Evolutionary conservation across 1,140 invertebrate genomes (phyloP).

Genomic region (Drosophila murphyi): DNA sequence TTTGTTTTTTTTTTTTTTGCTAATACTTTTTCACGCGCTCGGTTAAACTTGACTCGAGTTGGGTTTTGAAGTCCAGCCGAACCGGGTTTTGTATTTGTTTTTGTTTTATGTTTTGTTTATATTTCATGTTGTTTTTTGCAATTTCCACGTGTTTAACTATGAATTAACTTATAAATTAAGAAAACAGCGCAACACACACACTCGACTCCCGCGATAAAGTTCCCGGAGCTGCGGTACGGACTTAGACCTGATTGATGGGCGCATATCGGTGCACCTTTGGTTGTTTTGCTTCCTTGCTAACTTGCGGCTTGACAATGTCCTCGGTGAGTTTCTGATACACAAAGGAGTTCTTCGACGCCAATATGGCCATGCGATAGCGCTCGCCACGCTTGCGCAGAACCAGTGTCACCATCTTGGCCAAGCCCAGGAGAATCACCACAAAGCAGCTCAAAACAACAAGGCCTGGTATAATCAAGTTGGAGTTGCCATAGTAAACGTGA

Average conservation of each 20-base stretch:
- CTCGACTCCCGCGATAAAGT: slow-evolving; percentile 43
- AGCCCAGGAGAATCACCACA: slow-evolving; percentile 85
- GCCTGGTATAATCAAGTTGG: slow-evolving; percentile 85
- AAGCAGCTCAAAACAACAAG: slow-evolving; percentile 85
- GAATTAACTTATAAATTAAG: slow-evolving; percentile 80
- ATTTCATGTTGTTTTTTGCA: slow-evolving; percentile 44
- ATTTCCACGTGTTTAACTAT: slow-evolving; percentile 64
- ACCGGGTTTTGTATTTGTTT: slow-evolving; percentile 40
- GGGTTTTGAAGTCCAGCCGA: slow-evolving; percentile 13
- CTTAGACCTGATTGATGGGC: slow-evolving; percentile 84
- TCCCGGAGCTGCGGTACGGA: slow-evolving; percentile 44
- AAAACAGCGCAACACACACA: slow-evolving; percentile 79
- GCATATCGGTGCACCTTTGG: slow-evolving; percentile 86
- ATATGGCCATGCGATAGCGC: slow-evolving; percentile 85
- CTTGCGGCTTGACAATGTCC: slow-evolving; percentile 84
- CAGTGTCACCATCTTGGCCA: slow-evolving; percentile 85
- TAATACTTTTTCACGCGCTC: slow-evolving; percentile 67
- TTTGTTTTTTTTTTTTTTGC: slow-evolving; percentile 35
- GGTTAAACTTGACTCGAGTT: slow-evolving; percentile 18
- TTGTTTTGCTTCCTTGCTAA: slow-evolving; percentile 85
- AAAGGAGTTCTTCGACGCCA: slow-evolving; percentile 84
- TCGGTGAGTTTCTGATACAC: slow-evolving; percentile 87
- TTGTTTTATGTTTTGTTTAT: background rate
- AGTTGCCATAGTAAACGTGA: slow-evolving; percentile 84
- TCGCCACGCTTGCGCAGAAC: slow-evolving; percentile 85